These are phyloP conservation scores for Unio delphinus DNA, from an alignment of 2,888 invertebrate genomes.

Conservation along the genomic window DNA sequence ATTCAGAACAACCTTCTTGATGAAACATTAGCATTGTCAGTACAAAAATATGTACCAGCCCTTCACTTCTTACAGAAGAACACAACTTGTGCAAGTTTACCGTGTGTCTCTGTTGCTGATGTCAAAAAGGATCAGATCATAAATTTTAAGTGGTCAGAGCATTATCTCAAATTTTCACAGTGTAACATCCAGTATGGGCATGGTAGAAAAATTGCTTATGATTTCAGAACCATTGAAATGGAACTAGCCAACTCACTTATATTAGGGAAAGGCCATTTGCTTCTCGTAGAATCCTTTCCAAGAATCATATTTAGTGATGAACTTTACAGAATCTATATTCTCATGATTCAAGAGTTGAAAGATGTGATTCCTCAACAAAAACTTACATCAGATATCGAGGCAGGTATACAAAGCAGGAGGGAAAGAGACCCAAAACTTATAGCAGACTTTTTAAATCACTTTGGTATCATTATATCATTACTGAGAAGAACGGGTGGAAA, in stretches of 20 bases:
- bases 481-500: slow-evolving; percentile 35
- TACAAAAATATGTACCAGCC: slow-evolving; percentile 3
- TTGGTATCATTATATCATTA: slow-evolving; percentile 37
- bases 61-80: too few species aligned
- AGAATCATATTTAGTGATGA: slow-evolving; percentile 37
- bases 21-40: slow-evolving; percentile 9
- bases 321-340: slow-evolving; percentile 30
- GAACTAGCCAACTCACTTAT: slow-evolving; percentile 20
- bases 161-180: slow-evolving; percentile 22
- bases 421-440: slow-evolving; percentile 16
- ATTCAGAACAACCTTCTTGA: slow-evolving; percentile 37
- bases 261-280: slow-evolving; percentile 20
- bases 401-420: slow-evolving; percentile 16
- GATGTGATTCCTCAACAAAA: slow-evolving; percentile 19
- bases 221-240: slow-evolving; percentile 35
- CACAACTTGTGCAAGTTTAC: slow-evolving; percentile 1
- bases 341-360: slow-evolving; percentile 18
- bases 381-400: slow-evolving; percentile 18
- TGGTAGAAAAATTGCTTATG: slow-evolving; percentile 26
- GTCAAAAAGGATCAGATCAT: slow-evolving; percentile 10
- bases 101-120: slow-evolving; percentile 17
- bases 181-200: slow-evolving; percentile 22
- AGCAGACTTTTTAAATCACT: slow-evolving; percentile 23
- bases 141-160: slow-evolving; percentile 14
- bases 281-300: slow-evolving; percentile 16